Percentiles rank a stretch among this genome's conserved stretches.
Evolutionary conservation across 2,797 vertebrate genomes (phyloP).

Genomic region (Sebastes nivosus): DNA sequence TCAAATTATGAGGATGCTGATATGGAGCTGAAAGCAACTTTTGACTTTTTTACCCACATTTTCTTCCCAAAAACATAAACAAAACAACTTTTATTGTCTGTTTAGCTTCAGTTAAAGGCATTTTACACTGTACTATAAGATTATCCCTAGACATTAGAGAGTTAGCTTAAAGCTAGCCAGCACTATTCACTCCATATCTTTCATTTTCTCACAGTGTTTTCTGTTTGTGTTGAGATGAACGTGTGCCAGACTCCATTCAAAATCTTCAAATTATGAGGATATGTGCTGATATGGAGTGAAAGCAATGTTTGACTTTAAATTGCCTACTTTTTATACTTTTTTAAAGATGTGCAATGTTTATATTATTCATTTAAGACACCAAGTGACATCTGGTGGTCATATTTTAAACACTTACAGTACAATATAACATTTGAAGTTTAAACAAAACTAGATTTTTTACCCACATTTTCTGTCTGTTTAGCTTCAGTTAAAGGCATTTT

Average conservation of each 20-base stretch:
- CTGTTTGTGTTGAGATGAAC: not conserved
- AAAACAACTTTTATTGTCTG: too few species aligned
- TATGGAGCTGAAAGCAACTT: not conserved
- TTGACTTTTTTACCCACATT: too few species aligned
- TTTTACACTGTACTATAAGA: too few species aligned
- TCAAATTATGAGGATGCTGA: rapidly evolving
- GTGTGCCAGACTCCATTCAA: not conserved
- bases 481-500: not conserved
- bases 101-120: too few species aligned
- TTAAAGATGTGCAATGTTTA: constrained; percentile 17
- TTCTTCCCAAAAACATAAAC: too few species aligned
- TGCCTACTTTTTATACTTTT: not conserved
- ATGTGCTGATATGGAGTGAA: not conserved
- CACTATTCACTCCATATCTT: not conserved
- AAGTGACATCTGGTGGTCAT: constrained; percentile 52
- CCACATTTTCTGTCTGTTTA: not conserved
- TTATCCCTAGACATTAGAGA: too few species aligned
- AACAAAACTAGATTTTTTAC: not conserved
- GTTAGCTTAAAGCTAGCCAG: not conserved
- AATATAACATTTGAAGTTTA: not conserved
- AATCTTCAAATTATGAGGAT: rapidly evolving
- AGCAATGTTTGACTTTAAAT: not conserved
- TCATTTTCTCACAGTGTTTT: not conserved
- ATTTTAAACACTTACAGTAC: not conserved
- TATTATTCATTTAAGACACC: not conserved